Evolutionary conservation across 1,140 invertebrate genomes (phyloP), one percentile per base, ranked within the genome.

Genomic region (Ostrea denselamellosa): DNA sequence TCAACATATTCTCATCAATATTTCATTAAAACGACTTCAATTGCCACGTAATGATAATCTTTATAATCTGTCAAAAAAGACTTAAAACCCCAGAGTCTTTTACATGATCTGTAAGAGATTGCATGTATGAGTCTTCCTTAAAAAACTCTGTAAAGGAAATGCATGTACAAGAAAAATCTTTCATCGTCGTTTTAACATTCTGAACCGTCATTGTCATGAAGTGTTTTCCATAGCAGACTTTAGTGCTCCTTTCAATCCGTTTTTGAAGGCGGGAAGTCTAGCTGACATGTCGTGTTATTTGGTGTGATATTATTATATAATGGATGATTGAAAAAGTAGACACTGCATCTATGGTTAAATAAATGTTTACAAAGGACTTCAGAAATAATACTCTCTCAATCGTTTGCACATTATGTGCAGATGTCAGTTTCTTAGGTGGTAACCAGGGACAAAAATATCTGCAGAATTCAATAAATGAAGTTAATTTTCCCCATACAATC

Each of bases 281-380:
- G 68, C 25, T 25, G 25, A 25, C 17, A 0, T 56, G 2, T 34
- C 12, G 28, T 10, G 25, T 77, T 34, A 14, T 77, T 22, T 25
- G 14, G 14, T 28, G 9, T 14, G 12, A 14, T 34, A 77, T 77
- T 28, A 34, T 77, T 17, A 77, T 25, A 44, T 77, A 28, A 77
- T 10, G 68, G 68, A 77, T 25, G 28, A 34, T 10, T 10, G 68
- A 77, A 77, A 77, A 25, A 25, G 28, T 28, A 77, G 68, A 77
- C 28, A 77, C 9, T 28, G 68, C 68, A 77, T 77, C 22, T 34
- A 77, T 77, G 68, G 68, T 77, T 77, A 77, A 77, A 25, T 17
- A 77, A 77, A 77, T 77, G 28, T 77, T 77, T 77, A 34, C 22
- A 10, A 22, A 77, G 8, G 22, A 25, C 68, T 77, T 25, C 14